Conservation (phyloP, 2,797 vertebrate species). For the Natrix natrix region DNA sequence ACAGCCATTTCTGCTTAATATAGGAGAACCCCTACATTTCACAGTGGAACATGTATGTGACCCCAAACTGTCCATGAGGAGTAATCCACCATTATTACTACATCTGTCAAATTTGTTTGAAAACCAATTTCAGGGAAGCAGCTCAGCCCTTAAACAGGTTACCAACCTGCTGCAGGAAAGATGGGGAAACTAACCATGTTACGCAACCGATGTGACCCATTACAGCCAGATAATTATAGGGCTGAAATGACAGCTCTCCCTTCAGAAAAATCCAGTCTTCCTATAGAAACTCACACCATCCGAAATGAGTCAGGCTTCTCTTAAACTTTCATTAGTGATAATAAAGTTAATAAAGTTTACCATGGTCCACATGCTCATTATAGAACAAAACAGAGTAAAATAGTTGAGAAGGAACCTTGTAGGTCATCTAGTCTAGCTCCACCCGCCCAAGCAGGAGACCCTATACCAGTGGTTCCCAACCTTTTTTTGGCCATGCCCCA, state of each 20-base stretch:
- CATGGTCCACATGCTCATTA: too few species aligned
- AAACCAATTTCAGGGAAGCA: background rate
- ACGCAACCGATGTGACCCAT: background rate
- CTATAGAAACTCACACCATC: background rate
- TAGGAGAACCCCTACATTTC: background rate
- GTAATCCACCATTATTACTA: background rate
- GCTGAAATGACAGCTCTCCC: conserved; percentile 9
- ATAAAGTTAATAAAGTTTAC: background rate
- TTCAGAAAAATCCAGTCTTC: background rate
- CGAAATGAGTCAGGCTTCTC: background rate
- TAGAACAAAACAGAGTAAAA: too few species aligned
- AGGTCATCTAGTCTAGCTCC: too few species aligned
- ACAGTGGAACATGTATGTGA: background rate
- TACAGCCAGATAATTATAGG: background rate
- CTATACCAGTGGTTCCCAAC: too few species aligned
- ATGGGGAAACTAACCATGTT: background rate
- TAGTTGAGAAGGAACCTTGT: too few species aligned
- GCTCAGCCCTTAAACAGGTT: background rate
- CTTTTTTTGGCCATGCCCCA: too few species aligned
- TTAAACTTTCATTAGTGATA: background rate
- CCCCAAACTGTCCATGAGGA: background rate
- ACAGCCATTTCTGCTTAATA: background rate
- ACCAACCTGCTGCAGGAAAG: background rate
- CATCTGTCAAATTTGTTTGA: background rate
- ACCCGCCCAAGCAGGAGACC: too few species aligned